These are phyloP conservation scores for Ascaphus truei DNA, from an alignment of 2,113 vertebrate genomes.

Conservation along the genomic window DNA sequence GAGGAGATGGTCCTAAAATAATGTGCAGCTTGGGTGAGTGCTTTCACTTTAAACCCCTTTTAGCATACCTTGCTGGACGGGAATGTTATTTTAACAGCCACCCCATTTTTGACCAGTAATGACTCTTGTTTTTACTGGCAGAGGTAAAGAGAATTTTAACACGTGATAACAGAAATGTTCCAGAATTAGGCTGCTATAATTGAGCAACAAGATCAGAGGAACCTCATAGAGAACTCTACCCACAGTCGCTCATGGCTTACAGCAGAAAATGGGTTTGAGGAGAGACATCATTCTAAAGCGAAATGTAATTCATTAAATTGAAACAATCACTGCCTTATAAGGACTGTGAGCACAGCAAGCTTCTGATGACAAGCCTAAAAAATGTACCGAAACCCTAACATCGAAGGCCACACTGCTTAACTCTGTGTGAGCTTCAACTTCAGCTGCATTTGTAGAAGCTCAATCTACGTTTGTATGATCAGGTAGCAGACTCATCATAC, in stretches of 20 bases:
- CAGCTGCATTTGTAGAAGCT: no score
- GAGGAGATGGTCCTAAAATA: no score
- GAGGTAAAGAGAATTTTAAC: slow-evolving; percentile 1
- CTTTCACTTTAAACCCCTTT: neutral
- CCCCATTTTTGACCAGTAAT: neutral
- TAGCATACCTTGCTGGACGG: neutral
- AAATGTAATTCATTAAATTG: slow-evolving; percentile 2
- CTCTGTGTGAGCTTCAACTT: neutral
- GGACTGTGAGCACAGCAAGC: neutral
- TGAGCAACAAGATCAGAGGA: slow-evolving; percentile 3
- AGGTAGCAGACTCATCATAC: no score
- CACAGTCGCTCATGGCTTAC: slow-evolving; percentile 14
- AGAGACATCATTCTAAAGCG: slow-evolving; percentile 14
- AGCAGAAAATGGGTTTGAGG: neutral
- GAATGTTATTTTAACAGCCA: neutral
- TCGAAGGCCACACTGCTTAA: neutral
- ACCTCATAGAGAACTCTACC: slow-evolving; percentile 11
- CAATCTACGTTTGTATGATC: no score
- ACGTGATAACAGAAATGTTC: slow-evolving; percentile 10
- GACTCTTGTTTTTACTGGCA: slow-evolving; percentile 13
- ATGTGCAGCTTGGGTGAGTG: neutral
- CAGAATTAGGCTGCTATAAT: slow-evolving; percentile 27
- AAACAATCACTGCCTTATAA: slow-evolving; percentile 23
- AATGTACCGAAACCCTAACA: neutral
- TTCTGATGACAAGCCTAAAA: neutral